phyloP scores from a whole-genome alignment of 1,140 invertebrate species.

The Drosophila sulfurigaster region DNA sequence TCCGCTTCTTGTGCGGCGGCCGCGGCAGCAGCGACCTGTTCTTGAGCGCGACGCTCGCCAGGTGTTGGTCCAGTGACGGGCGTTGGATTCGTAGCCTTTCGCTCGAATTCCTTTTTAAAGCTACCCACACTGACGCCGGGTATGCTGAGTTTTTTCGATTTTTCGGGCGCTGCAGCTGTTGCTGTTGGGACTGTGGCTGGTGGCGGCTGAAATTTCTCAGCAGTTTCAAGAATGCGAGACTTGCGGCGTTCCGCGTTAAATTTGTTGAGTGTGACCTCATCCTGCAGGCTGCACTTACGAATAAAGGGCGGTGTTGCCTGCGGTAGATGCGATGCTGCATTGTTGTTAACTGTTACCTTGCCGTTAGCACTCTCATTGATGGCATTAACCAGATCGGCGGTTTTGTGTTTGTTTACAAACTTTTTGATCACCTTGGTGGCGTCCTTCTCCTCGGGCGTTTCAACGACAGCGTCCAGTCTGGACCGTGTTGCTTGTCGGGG shows the following conservation, averaged over 20 bases:
- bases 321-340: slow-evolving; percentile 1
- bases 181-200: slow-evolving; percentile 31
- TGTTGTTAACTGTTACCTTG: slow-evolving; percentile 28
- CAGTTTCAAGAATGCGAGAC: slow-evolving; percentile 90
- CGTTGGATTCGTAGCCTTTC: slow-evolving; percentile 89
- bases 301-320: slow-evolving; percentile 57
- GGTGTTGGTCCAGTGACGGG: slow-evolving; percentile 70
- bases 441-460: slow-evolving; percentile 74
- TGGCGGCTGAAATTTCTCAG: slow-evolving; percentile 89
- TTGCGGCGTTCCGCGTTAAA: slow-evolving; percentile 86
- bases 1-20: slow-evolving; percentile 71
- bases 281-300: slow-evolving; percentile 82
- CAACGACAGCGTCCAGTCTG: slow-evolving; percentile 72
- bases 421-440: slow-evolving; percentile 83
- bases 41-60: slow-evolving; percentile 68
- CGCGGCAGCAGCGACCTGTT: slow-evolving; percentile 76
- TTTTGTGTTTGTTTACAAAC: slow-evolving; percentile 82
- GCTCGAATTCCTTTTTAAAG: slow-evolving; percentile 93
- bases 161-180: slow-evolving; percentile 84
- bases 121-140: slow-evolving; percentile 93
- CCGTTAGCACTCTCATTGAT: slow-evolving; percentile 66
- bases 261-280: slow-evolving; percentile 82
- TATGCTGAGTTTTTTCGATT: slow-evolving; percentile 91
- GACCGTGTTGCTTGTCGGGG: slow-evolving; percentile 59
- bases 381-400: slow-evolving; percentile 80